Evolutionary conservation across 2,113 vertebrate genomes (phyloP).

Genomic region (Anthoscopus minutus): DNA sequence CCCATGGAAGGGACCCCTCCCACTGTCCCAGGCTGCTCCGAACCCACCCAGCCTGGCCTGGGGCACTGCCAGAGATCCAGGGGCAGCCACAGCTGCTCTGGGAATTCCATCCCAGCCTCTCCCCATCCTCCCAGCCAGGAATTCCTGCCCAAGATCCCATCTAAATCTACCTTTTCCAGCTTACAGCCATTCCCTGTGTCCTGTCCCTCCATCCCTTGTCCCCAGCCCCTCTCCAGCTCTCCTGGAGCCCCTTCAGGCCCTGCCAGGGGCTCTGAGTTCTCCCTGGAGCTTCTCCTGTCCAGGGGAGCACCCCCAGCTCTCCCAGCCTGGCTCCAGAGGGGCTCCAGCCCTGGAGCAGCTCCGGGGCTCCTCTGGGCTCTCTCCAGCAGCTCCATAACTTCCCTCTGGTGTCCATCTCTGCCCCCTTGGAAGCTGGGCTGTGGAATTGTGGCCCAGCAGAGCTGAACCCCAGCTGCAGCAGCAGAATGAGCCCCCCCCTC

Average conservation of each 20-base stretch:
- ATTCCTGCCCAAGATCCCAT: background rate
- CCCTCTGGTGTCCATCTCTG: background rate
- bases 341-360: background rate
- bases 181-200: background rate
- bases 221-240: background rate
- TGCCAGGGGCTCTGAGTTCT: background rate
- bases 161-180: background rate
- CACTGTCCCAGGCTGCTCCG: background rate
- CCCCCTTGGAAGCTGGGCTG: background rate
- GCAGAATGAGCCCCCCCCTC: rapidly evolving
- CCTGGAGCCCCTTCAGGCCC: background rate
- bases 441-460: no score
- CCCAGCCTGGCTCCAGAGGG: background rate
- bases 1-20: background rate
- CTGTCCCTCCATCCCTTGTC: background rate
- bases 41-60: background rate
- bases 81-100: background rate
- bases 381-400: background rate
- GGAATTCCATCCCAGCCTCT: background rate
- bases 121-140: background rate
- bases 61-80: background rate
- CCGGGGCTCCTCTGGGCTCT: rapidly evolving
- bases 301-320: background rate
- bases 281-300: background rate
- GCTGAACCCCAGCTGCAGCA: background rate